These are phyloP conservation scores for Anguilla megastoma DNA, from an alignment of 2,797 vertebrate species.

Conservation along the genomic window DNA sequence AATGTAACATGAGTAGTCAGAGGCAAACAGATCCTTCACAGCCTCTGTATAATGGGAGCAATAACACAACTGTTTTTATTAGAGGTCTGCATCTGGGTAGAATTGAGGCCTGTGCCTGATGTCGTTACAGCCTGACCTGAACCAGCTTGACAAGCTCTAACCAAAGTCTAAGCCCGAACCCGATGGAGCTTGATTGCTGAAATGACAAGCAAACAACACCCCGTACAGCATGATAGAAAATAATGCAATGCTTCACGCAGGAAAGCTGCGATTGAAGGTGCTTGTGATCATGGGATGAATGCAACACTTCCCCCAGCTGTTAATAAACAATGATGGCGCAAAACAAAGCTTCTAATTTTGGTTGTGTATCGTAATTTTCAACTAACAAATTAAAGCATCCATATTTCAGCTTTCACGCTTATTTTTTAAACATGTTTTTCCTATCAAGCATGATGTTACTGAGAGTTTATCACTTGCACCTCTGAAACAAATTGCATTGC, in stretches of 20 bases:
- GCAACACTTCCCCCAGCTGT: neutral
- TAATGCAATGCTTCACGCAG: neutral
- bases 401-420: neutral
- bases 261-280: neutral
- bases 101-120: neutral
- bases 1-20: neutral
- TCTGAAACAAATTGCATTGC: no score
- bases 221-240: neutral
- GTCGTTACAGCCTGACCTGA: neutral
- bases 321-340: neutral
- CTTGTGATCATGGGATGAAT: neutral
- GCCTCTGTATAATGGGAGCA: neutral
- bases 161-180: no score
- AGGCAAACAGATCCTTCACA: neutral
- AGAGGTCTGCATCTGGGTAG: neutral
- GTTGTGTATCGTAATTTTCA: neutral
- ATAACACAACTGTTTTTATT: neutral
- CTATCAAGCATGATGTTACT: neutral
- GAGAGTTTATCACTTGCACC: no score
- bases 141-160: neutral
- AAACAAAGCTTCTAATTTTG: neutral
- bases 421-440: neutral
- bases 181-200: neutral
- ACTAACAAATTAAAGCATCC: neutral
- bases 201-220: neutral